Evolutionary conservation across 2,888 invertebrate genomes (phyloP), one percentile per base, ranked within the genome.

Genomic region (Synergus gifuensis): DNA sequence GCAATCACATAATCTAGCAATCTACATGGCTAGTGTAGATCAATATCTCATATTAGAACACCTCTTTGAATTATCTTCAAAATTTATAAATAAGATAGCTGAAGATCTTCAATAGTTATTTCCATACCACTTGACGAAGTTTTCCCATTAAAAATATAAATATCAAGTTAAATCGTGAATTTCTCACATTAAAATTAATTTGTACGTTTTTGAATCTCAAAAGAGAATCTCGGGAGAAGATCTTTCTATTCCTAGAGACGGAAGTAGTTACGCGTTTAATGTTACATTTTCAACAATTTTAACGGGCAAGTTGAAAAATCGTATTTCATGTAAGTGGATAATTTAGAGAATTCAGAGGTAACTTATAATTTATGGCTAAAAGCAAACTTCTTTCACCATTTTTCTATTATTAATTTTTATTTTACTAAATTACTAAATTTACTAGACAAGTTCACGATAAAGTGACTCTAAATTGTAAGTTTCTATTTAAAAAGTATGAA

Each of bases 401-500:
- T 36, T 7, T 36, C 36, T 36, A 36, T 36, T 36, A 36, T 36
- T 36, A 36, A 36, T 36, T 36, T 36, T 22, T 22, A n/a, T 22
- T 63, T 36, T 28, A 16, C 11, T 44, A 8, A 44, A 22, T 67
- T 67, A 12, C 9, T 66, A 36, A 36, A 9, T 9, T 36, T 36
- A 11, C 4, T 18, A 66, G n/a, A 9, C 4, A 66, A 46, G 4
- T 18, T 18, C 8, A 42, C n/a, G n/a, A 8, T n/a, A 66, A 66
- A 42, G 12, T 16, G 40, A 4, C 22, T 67, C 42, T 42, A 42
- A 66, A 42, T 42, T 64, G 12, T 16, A n/a, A 40, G 9, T 66
- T 42, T 42, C 69, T 69, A 44, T 69, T 69, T n/a, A 69, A 69
- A 69, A 69, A 69, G n/a, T 49, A 49, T 18, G 4, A n/a, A 66